phyloP scores from a whole-genome alignment of 2,113 vertebrate genomes.

The Prunella fulvescens region DNA sequence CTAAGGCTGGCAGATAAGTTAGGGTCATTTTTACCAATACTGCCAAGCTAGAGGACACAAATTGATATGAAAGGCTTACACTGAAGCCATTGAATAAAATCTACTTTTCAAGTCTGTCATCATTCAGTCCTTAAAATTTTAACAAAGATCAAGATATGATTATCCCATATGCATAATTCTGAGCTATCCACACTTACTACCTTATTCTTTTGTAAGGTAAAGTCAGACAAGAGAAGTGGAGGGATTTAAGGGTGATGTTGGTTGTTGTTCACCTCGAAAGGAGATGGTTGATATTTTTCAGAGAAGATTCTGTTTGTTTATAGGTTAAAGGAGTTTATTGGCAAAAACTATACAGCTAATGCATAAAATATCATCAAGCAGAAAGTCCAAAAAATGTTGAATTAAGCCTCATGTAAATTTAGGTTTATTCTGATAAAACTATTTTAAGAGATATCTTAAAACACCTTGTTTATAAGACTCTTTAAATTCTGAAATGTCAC shows the following conservation, averaged over 20 bases:
- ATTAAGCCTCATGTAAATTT: not conserved
- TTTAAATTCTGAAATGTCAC: not conserved
- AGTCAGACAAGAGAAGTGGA: not conserved
- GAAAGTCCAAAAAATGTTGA: not conserved
- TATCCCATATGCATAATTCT: not conserved
- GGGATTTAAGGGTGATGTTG: not conserved
- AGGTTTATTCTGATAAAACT: not conserved
- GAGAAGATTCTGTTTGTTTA: not conserved
- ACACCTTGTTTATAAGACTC: not conserved
- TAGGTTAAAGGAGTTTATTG: not conserved
- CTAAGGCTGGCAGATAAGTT: not conserved
- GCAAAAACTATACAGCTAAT: not conserved
- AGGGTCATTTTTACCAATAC: not conserved
- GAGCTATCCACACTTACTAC: not conserved
- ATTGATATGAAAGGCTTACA: not conserved
- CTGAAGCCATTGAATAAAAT: not conserved
- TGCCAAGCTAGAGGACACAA: not conserved
- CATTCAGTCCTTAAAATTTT: not conserved
- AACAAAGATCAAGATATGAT: not conserved
- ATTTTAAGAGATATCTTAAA: not conserved
- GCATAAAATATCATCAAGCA: not conserved
- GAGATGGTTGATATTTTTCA: not conserved
- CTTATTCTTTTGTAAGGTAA: not conserved
- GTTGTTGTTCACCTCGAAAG: not conserved
- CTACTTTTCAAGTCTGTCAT: not conserved